These are phyloP conservation scores for Stichopus horrens DNA, from an alignment of 53 echinoderm and acorn worm genomes.

Conservation along the genomic window DNA sequence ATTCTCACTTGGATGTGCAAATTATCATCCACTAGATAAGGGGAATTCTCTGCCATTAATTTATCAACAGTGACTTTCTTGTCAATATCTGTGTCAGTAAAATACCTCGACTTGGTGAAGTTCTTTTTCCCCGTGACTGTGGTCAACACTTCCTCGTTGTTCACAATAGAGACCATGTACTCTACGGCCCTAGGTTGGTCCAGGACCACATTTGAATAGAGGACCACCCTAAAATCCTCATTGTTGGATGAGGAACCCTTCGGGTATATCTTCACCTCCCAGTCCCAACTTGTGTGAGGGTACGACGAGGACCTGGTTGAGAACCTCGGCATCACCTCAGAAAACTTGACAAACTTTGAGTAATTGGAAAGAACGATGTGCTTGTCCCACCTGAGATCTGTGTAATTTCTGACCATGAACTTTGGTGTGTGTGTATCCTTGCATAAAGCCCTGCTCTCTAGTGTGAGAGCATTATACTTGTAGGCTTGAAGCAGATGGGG, in stretches of 20 bases:
- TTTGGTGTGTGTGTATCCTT: slow-evolving; percentile 66
- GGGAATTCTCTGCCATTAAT: slow-evolving; percentile 60
- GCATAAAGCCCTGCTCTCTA: slow-evolving; percentile 69
- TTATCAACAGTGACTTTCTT: slow-evolving; percentile 91
- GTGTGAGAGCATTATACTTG: slow-evolving; percentile 82
- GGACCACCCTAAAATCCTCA: slow-evolving; percentile 91
- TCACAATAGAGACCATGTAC: slow-evolving; percentile 90
- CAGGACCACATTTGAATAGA: slow-evolving; percentile 94
- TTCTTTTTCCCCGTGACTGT: slow-evolving; percentile 89
- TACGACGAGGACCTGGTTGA: slow-evolving; percentile 91
- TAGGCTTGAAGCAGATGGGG: slow-evolving; percentile 76
- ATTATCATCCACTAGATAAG: slow-evolving; percentile 87
- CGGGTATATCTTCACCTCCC: slow-evolving; percentile 98
- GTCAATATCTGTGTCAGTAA: slow-evolving; percentile 91
- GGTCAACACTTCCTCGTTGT: slow-evolving; percentile 69
- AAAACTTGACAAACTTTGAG: slow-evolving; percentile 75
- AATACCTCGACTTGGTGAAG: slow-evolving; percentile 92
- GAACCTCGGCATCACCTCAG: slow-evolving; percentile 91
- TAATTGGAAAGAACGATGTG: slow-evolving; percentile 82
- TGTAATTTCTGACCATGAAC: slow-evolving; percentile 90
- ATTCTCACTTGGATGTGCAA: slow-evolving; percentile 79
- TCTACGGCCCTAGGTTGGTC: slow-evolving; percentile 93
- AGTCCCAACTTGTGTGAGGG: slow-evolving; percentile 98
- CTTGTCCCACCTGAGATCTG: slow-evolving; percentile 95
- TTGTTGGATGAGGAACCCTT: slow-evolving; percentile 93